These are phyloP conservation scores for Elephantulus edwardii DNA, from an alignment of 2,113 vertebrate genomes.

Conservation along the genomic window DNA sequence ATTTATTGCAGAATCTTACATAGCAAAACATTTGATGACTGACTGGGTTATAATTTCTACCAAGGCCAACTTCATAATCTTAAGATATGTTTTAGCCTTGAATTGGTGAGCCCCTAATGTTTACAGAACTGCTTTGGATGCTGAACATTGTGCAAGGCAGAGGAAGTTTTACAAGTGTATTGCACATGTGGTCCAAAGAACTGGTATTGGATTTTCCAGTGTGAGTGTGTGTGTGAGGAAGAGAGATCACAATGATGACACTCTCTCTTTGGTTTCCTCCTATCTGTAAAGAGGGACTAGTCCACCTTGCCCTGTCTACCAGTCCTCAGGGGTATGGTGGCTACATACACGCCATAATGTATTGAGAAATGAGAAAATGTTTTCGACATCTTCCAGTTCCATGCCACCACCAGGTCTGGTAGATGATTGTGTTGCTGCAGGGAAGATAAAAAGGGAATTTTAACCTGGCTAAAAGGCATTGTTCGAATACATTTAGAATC, in stretches of 20 bases:
- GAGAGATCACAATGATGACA: neutral
- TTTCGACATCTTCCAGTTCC: neutral
- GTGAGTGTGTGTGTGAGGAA: neutral
- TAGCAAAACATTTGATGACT: neutral
- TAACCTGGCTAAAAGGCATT: neutral
- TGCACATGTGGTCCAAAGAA: neutral
- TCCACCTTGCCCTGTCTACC: neutral
- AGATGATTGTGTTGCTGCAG: neutral
- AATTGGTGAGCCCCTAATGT: neutral
- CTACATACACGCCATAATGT: neutral
- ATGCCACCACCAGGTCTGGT: neutral
- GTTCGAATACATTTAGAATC: neutral
- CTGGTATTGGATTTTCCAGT: neutral
- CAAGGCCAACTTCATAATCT: neutral
- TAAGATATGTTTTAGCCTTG: neutral
- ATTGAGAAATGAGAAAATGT: neutral
- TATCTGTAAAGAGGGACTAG: neutral
- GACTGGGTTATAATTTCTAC: neutral
- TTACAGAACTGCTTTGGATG: neutral
- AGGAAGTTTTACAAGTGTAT: neutral
- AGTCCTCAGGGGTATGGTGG: neutral
- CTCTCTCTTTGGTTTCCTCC: neutral
- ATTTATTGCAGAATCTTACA: neutral
- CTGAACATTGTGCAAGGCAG: neutral
- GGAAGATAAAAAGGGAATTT: neutral